Base-by-base conservation (phyloP, 2,113 vertebrate species). In the Epinephelus fuscoguttatus region DNA sequence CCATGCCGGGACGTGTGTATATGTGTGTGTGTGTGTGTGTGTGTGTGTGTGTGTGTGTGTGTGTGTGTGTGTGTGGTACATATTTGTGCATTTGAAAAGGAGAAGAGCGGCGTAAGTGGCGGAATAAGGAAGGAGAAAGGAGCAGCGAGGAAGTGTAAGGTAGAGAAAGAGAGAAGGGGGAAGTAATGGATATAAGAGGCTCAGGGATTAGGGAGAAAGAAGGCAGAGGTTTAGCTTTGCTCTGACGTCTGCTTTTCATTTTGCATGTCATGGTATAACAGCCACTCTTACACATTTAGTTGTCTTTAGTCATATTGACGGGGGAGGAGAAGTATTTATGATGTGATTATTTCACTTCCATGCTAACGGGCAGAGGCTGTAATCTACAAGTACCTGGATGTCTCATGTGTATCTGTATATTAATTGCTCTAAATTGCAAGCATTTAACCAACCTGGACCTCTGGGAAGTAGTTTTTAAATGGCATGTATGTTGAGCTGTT, bases 31-130 rank as follows among this genome's bases (percentile, higher is more conserved):
- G 67, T 59, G 57, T 40, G 56, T 53, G 21, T 53, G 67, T 59
- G 57, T 40, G 56, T 59, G 57, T 40, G 56, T 53, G 1, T 68
- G 68, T 57, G 69, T 60, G 18, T 79, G 18, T 59, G 30, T 73
- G 59, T 67, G 76, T 60, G 67, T 53, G 67, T 53, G 21, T 53
- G 67, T 59, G 57, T 40, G 56, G 56, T 62, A 70, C 30, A 72
- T 86, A 70, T 81, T 77, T 79, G 74, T 67, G 74, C 23, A 50
- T 86, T 75, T 67, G 25, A 79, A 64, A 75, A 63, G 23, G 17
- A 71, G 40, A 74, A 63, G 42, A 50, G 21, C 68, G 40, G 75
- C 70, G 15, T 27, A 79, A 50, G 17, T 53, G 40, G 21, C 74
- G 42, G 37, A 78, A 67, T 50, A 56, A 61, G 19, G n/a, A 78